Percentiles rank a stretch among this genome's conserved stretches.
Evolutionary conservation across 1,140 invertebrate genomes (phyloP).

Genomic region (Hyles euphorbiae): DNA sequence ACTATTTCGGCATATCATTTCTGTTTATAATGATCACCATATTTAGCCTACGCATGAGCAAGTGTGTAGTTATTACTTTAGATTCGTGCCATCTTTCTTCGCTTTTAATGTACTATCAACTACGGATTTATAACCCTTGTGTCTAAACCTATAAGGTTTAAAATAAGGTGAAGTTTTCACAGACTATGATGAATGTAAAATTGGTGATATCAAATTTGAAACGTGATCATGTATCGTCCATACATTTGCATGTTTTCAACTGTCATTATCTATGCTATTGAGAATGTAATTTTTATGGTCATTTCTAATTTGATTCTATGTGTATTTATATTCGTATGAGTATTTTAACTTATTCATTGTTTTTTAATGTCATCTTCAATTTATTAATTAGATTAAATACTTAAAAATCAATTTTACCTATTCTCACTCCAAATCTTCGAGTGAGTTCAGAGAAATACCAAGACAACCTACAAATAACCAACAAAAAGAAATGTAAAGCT

Average conservation of each 20-base stretch:
- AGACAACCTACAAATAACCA: no score
- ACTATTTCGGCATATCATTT: constrained; percentile 52
- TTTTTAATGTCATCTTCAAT: neutral
- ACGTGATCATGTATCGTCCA: constrained; percentile 32
- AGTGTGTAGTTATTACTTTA: constrained; percentile 56
- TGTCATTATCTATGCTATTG: constrained; percentile 37
- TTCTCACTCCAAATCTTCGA: no score
- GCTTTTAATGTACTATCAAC: neutral
- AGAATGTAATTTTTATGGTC: constrained; percentile 33
- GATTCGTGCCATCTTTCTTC: constrained; percentile 30
- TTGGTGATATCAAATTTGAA: constrained; percentile 15
- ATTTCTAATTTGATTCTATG: constrained; percentile 38
- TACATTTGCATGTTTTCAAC: constrained; percentile 50
- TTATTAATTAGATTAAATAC: neutral
- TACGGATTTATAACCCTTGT: neutral
- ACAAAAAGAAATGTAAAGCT: no score
- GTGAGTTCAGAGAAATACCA: no score
- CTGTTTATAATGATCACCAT: constrained; percentile 62
- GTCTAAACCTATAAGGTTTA: neutral
- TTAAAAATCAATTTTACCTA: constrained; percentile 4
- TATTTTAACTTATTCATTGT: neutral
- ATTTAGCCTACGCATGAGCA: constrained; percentile 43
- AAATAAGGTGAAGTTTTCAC: neutral
- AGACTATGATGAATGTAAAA: neutral
- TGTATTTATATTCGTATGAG: constrained; percentile 1